Evolutionary conservation across 2,888 invertebrate species (phyloP).

Genomic region (Eumerus sabulonum): DNA sequence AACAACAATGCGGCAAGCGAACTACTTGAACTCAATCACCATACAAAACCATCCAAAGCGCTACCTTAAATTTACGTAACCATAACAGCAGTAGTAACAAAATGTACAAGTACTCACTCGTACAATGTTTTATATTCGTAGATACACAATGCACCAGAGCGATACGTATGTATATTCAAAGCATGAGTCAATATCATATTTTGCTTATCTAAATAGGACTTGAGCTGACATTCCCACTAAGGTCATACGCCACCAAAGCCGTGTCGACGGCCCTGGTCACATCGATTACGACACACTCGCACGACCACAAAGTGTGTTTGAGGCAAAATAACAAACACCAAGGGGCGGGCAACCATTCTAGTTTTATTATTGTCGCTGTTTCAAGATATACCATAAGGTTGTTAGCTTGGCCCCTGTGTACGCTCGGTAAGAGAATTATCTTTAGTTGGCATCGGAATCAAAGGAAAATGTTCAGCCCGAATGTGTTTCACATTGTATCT

Average conservation of each 20-base stretch:
- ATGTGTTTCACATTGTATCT: constrained; percentile 41
- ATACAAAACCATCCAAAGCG: neutral
- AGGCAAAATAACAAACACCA: neutral
- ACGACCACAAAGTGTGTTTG: neutral
- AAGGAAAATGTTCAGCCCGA: constrained; percentile 18
- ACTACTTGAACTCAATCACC: constrained; percentile 25
- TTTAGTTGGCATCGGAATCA: constrained; percentile 58
- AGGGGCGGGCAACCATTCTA: constrained; percentile 4
- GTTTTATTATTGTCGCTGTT: constrained; percentile 45
- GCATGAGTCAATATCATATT: constrained; percentile 64
- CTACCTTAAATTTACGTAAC: constrained; percentile 21
- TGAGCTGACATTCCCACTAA: constrained; percentile 64
- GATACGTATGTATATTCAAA: constrained; percentile 60
- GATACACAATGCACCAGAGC: constrained; percentile 41
- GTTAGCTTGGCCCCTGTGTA: constrained; percentile 50
- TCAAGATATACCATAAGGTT: constrained; percentile 53
- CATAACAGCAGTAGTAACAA: neutral
- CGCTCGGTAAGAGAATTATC: constrained; percentile 50
- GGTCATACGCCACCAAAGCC: constrained; percentile 35
- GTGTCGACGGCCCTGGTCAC: constrained; percentile 21
- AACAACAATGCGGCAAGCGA: neutral
- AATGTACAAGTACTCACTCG: neutral
- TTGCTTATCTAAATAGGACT: constrained; percentile 66
- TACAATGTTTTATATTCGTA: constrained; percentile 26
- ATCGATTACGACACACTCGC: constrained; percentile 53